Evolutionary conservation across 2,113 vertebrate species (phyloP).

Genomic region (Meriones unguiculatus): DNA sequence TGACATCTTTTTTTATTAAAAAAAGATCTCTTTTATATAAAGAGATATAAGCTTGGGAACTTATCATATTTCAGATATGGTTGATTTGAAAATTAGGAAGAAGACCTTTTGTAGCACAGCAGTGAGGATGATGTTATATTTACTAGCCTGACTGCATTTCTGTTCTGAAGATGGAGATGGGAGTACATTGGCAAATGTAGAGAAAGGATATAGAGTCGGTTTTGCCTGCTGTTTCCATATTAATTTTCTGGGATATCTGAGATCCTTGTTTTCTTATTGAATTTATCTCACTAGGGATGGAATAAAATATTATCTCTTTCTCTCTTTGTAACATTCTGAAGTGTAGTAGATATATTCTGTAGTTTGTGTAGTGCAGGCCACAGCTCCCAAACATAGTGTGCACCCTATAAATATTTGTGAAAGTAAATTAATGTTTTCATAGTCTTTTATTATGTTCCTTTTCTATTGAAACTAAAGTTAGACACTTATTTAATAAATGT

Average conservation of each 20-base stretch:
- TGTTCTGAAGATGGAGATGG: not conserved
- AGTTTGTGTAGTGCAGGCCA: not conserved
- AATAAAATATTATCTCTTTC: not conserved
- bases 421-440: not conserved
- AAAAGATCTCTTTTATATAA: not conserved
- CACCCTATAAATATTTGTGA: not conserved
- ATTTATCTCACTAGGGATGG: not conserved
- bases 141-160: not conserved
- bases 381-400: not conserved
- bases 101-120: not conserved
- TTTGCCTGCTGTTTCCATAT: not conserved
- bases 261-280: not conserved
- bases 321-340: not conserved
- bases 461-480: not conserved
- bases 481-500: constrained; percentile 11
- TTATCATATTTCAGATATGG: not conserved
- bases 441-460: not conserved
- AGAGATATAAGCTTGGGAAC: not conserved
- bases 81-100: not conserved
- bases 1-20: not conserved
- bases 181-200: not conserved
- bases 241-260: not conserved
- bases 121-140: not conserved
- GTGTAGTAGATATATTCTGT: not conserved
- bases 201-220: not conserved